Conservation (phyloP, 2,797 vertebrate genomes). For the Oreochromis grahami region DNA sequence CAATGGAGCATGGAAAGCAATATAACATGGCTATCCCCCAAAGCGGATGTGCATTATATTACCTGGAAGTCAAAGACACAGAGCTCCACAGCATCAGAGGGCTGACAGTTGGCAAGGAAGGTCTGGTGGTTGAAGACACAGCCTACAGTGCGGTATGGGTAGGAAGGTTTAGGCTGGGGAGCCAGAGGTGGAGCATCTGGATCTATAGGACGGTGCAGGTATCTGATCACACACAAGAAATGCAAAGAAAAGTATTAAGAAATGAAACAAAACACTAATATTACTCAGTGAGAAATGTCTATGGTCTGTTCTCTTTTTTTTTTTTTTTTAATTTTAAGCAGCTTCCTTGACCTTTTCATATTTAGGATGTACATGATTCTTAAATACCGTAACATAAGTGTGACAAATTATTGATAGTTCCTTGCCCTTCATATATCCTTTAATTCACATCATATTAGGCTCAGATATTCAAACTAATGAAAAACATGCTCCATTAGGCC, state of each 20-base stretch:
- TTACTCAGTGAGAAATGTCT: not conserved
- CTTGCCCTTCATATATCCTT: not conserved
- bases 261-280: not conserved
- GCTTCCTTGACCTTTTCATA: not conserved
- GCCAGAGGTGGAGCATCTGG: constrained; percentile 83
- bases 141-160: constrained; percentile 90
- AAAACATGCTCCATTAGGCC: not conserved
- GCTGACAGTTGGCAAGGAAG: constrained; percentile 93
- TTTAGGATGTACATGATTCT: not conserved
- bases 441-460: not conserved
- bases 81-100: constrained; percentile 87
- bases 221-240: constrained; percentile 72
- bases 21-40: not conserved
- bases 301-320: not conserved
- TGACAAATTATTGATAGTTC: not conserved
- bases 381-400: not conserved
- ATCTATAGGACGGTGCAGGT: constrained; percentile 84
- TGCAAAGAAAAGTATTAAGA: not conserved
- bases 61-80: constrained; percentile 86
- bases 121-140: constrained; percentile 92
- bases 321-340: not conserved
- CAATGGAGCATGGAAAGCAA: not conserved
- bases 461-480: not conserved
- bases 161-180: constrained; percentile 82
- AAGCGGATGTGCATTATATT: not conserved